A percentile compares a stretch with the other conserved stretches of the same genome.
Evolutionary conservation across 2,888 invertebrate species (phyloP).

Genomic region (Eretmocerus hayati): DNA sequence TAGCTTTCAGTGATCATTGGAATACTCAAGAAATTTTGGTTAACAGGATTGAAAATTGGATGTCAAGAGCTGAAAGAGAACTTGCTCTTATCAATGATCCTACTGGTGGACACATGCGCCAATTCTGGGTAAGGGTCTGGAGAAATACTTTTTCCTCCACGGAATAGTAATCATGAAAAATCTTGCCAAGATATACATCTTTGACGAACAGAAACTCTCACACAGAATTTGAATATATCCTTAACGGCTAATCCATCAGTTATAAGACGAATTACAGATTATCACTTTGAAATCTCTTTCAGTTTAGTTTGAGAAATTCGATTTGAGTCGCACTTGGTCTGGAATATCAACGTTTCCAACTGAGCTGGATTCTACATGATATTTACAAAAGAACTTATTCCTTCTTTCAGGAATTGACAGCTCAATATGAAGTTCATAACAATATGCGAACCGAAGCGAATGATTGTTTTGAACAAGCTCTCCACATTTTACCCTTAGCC

Average conservation of each 20-base stretch:
- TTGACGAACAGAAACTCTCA: too few relatives aligned
- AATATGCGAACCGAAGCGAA: constrained; percentile 68
- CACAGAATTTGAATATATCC: too few relatives aligned
- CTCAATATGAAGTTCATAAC: constrained; percentile 78
- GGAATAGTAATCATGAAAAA: too few relatives aligned
- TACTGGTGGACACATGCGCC: constrained; percentile 65
- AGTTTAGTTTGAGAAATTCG: too few relatives aligned
- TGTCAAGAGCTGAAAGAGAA: constrained; percentile 66
- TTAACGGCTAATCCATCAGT: neutral
- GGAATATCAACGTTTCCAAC: too few relatives aligned
- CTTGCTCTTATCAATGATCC: constrained; percentile 59
- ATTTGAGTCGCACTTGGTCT: too few relatives aligned
- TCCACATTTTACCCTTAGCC: constrained; percentile 72
- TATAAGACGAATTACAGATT: too few relatives aligned
- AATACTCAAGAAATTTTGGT: constrained; percentile 64
- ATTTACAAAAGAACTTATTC: constrained; percentile 9
- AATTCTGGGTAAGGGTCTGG: constrained; percentile 67
- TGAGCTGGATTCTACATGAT: too few relatives aligned
- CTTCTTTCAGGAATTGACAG: constrained; percentile 64
- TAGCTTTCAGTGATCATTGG: constrained; percentile 75
- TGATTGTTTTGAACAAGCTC: constrained; percentile 66
- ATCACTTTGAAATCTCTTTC: too few relatives aligned
- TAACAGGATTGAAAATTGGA: constrained; percentile 70
- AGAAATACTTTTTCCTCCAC: too few relatives aligned
- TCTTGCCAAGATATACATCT: too few relatives aligned